These are phyloP conservation scores for Puntigrus tetrazona DNA, from an alignment of 2,113 vertebrate genomes.

Conservation along the genomic window DNA sequence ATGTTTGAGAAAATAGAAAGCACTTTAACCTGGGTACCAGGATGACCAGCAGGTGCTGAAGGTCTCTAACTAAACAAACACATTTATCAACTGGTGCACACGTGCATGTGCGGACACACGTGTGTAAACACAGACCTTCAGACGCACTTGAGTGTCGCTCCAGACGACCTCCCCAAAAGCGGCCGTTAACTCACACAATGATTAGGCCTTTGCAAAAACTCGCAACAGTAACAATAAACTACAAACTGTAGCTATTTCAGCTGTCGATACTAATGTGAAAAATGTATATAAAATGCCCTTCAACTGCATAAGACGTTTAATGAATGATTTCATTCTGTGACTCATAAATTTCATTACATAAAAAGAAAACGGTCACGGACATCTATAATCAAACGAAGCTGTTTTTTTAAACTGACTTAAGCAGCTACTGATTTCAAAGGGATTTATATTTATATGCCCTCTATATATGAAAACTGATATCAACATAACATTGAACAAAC, in stretches of 20 bases:
- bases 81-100: conserved; percentile 14
- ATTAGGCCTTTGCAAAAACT: background rate
- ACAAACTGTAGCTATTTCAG: background rate
- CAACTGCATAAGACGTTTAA: background rate
- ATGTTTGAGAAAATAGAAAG: conserved; percentile 9
- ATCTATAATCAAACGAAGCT: background rate
- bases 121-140: conserved; percentile 14
- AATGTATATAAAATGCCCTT: background rate
- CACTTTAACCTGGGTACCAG: background rate
- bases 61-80: conserved; percentile 14
- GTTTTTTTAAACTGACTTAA: too few relatives aligned
- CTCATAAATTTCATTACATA: background rate
- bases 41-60: conserved; percentile 12
- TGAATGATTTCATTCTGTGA: background rate
- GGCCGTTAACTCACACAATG: background rate
- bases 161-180: background rate
- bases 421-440: too few relatives aligned
- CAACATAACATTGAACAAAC: too few relatives aligned
- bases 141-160: background rate
- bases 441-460: too few relatives aligned
- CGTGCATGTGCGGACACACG: background rate
- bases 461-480: too few relatives aligned
- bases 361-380: background rate
- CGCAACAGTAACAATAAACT: background rate
- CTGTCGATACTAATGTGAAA: background rate